Base-by-base conservation (phyloP, 2,797 vertebrate genomes). In the Scarus forsteni region DNA sequence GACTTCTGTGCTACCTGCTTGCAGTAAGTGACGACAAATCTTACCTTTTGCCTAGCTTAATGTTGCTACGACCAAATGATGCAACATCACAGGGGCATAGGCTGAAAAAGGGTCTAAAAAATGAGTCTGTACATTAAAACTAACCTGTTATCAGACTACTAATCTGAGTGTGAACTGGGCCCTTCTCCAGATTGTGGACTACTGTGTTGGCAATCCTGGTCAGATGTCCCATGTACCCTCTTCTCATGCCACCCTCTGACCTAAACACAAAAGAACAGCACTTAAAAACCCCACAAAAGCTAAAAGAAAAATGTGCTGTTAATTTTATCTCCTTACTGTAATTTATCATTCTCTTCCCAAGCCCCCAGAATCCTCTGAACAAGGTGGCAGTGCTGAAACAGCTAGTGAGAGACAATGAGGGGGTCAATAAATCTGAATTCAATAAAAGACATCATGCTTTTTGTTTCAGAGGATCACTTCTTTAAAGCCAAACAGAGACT, bases 141-240 rank as follows among this genome's bases (percentile, higher is more conserved):
- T 73, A 14, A 91, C 92, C 91, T 81, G 84, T 65, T 10, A 94
- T 92, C 45, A 93, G 90, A 72, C 53, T 87, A 72, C 85, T 90
- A 57, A 94, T 93, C 74, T 94, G 89, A 40, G 85, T 89, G 72
- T 93, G 92, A 83, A 95, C 90, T 0, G 96, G 96, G 19, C 97
- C 97, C 79, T 97, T 96, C 90, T 99, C 98, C 91, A 98, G 91
- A 74, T 96, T 98, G 90, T 98, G 98, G 8, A 97, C 97, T 14
- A 99, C 96, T 0, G 96, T 95, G 35, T 99, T 99, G 89, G 98
- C 98, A 39, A 99, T 99, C 60, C 98, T 95, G 0, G 98, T 99
- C 53, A 99, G 96, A 92, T 99, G 98, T 44, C 98, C 98, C 98
- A 99, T 99, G 85, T 99, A 97, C 14, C 98, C 98, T 56, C 96